phyloP scores from a whole-genome alignment of 2,113 vertebrate species.

The Colistium nudipinnis region DNA sequence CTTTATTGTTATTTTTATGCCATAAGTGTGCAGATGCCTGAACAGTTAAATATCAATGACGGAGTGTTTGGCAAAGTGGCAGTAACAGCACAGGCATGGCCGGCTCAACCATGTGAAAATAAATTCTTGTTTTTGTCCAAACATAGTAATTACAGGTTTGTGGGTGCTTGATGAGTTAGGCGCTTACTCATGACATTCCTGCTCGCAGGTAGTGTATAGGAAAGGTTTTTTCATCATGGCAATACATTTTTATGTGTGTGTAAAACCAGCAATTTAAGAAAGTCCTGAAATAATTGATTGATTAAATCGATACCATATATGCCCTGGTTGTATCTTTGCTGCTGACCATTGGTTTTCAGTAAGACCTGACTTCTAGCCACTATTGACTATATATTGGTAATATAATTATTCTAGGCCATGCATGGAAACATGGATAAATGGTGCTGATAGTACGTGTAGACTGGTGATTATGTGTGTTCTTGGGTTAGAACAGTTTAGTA shows the following conservation, averaged over 20 bases:
- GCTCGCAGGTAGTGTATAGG: slow-evolving; percentile 1
- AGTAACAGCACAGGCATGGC: background rate
- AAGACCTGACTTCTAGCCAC: background rate
- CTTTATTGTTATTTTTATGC: background rate
- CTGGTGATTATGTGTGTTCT: background rate
- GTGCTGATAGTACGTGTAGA: background rate
- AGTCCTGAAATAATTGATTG: background rate
- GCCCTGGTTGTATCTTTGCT: background rate
- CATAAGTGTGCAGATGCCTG: slow-evolving; percentile 4
- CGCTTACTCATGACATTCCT: slow-evolving; percentile 12
- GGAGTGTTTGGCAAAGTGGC: slow-evolving; percentile 2
- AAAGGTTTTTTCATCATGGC: background rate
- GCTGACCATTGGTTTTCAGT: background rate
- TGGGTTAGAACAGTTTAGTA: background rate
- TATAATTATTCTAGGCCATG: background rate
- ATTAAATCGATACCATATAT: background rate
- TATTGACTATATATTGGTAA: background rate
- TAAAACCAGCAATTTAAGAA: background rate
- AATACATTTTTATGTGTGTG: background rate
- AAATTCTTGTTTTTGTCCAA: slow-evolving; percentile 34
- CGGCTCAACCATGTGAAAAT: slow-evolving; percentile 3
- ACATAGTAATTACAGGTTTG: slow-evolving; percentile 29
- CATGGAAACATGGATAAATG: background rate
- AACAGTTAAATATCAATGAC: slow-evolving; percentile 19
- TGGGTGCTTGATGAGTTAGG: slow-evolving; percentile 12